phyloP scores from a whole-genome alignment of 2,797 vertebrate genomes.

The Anniella stebbinsi region DNA sequence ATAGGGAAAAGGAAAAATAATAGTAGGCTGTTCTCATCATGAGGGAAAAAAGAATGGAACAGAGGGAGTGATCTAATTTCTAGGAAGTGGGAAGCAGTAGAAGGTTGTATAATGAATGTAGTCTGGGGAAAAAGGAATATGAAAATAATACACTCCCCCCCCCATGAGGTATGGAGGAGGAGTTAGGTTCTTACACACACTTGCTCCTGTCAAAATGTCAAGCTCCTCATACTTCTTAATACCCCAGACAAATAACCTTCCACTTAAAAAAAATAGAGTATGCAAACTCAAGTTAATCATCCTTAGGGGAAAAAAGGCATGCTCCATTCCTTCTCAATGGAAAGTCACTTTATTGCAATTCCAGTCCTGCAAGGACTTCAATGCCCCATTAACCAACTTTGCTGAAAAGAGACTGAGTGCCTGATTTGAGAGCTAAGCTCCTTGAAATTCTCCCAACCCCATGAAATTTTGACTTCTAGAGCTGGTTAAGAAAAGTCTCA shows the following conservation, averaged over 20 bases:
- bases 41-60: conserved; percentile 26
- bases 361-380: too few relatives aligned
- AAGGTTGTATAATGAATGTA: background rate
- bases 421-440: background rate
- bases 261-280: background rate
- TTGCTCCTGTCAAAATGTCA: conserved; percentile 30
- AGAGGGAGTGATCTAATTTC: conserved; percentile 52
- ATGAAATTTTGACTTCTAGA: background rate
- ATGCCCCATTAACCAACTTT: background rate
- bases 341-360: background rate
- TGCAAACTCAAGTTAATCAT: accelerated
- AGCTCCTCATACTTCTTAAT: conserved; percentile 34
- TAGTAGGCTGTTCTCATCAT: conserved; percentile 15
- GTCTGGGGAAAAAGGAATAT: background rate
- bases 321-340: background rate
- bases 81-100: conserved; percentile 54
- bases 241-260: conserved; percentile 13
- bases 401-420: background rate
- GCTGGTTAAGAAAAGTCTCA: background rate
- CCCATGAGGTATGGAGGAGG: background rate
- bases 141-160: accelerated
- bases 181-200: background rate
- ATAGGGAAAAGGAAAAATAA: background rate
- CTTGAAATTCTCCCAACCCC: background rate
- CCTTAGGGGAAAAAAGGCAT: background rate